These are phyloP conservation scores for Papilio dardanus DNA, from an alignment of 1,140 invertebrate genomes.

Conservation along the genomic window DNA sequence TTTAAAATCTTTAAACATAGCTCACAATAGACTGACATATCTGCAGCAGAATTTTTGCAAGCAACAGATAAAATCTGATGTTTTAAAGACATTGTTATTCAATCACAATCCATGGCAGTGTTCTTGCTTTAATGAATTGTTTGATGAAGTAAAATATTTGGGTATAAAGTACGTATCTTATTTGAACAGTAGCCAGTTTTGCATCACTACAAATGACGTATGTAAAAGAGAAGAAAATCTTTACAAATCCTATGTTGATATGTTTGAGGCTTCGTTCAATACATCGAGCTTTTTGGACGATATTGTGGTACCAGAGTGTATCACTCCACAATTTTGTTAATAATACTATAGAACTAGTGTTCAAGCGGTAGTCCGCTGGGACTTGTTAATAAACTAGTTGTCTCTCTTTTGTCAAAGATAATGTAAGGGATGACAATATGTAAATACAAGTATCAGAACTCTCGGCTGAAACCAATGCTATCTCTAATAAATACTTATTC, in stretches of 20 bases:
- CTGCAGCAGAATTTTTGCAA: constrained; percentile 65
- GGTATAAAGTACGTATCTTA: constrained; percentile 55
- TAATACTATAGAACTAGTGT: too few relatives aligned
- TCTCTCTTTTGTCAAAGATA: too few relatives aligned
- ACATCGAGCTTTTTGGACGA: too few relatives aligned
- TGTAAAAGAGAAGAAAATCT: constrained; percentile 57
- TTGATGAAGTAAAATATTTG: constrained; percentile 59
- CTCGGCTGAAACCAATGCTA: too few relatives aligned
- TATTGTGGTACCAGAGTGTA: too few relatives aligned
- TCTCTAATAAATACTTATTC: too few relatives aligned
- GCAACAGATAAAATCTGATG: constrained; percentile 62
- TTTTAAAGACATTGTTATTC: constrained; percentile 63
- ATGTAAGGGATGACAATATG: too few relatives aligned
- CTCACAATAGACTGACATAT: constrained; percentile 63
- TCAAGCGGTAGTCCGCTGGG: too few relatives aligned
- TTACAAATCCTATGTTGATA: constrained; percentile 52
- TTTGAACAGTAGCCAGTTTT: constrained; percentile 60
- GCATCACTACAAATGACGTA: constrained; percentile 50
- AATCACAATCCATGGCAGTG: constrained; percentile 75
- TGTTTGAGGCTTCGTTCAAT: too few relatives aligned
- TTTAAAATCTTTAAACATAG: constrained; percentile 61
- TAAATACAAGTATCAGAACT: too few relatives aligned
- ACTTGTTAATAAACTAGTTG: too few relatives aligned
- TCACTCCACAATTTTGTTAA: too few relatives aligned
- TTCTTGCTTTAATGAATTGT: constrained; percentile 57